Base-by-base conservation (phyloP, 2,113 vertebrate species). In the Polyodon spathula region DNA sequence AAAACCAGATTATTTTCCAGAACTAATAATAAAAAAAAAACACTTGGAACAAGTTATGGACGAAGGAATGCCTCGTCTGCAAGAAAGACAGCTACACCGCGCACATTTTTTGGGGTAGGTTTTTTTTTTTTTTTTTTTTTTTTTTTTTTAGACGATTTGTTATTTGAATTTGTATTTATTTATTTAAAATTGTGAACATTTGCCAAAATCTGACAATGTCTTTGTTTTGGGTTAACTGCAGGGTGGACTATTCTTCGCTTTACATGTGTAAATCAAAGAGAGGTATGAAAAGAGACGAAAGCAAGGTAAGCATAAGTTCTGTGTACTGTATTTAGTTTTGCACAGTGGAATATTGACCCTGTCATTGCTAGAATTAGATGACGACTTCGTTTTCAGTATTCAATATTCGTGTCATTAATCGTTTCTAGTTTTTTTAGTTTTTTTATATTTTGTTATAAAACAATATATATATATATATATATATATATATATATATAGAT, bases 231-330 rank as follows among this genome's bases (percentile, higher is more conserved):
- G 17, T 40, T 41, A 5, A 39, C 52, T 54, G 69, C 81, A 89
- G 88, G 81, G 85, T 97, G 77, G 94, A 97, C 64, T 97, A 94
- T 71, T 86, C 93, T 40, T 89, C 93, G 60, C 79, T 96, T 60
- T 97, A 95, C 71, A 86, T 95, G 89, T 98, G 93, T 82, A 97
- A 95, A 64, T 89, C 94, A 62, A 97, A 97, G 81, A 88, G 94
- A 81, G 92, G 90, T 39, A 87, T 97, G 79, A 98, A 95, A 71
- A 81, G 94, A 68, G 95, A 98, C 59, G 95, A 98, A 54, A 91
- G 87, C 73, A 98, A 98, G 92, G 95, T 90, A 83, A 76, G 84
- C 63, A 7, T 14, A 15, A 16, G 7, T 14, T 63, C 41, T 40
- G 16, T 50, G n/a, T n/a, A n/a, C n/a, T n/a, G n/a, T n/a, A n/a